phyloP scores from a whole-genome alignment of 1,140 invertebrate species.

The Platorchestia sp. region DNA sequence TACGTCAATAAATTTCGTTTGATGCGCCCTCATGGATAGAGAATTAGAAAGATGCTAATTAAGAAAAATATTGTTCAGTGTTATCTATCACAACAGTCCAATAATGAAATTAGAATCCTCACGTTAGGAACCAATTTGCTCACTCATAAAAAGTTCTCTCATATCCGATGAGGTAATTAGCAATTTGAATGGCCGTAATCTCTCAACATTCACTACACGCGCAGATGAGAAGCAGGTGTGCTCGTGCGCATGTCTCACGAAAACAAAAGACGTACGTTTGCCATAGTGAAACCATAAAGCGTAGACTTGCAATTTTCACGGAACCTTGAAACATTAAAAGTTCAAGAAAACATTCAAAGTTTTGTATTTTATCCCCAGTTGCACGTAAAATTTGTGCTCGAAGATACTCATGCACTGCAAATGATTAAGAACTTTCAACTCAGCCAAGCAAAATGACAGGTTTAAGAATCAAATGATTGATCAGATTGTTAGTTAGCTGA shows the following conservation, averaged over 20 bases:
- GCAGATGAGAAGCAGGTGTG: too few relatives aligned
- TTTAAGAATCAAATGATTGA: too few relatives aligned
- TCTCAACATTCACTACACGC: not conserved
- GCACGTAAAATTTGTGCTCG: too few relatives aligned
- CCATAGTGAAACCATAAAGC: not conserved
- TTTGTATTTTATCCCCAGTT: too few relatives aligned
- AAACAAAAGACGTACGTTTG: not conserved
- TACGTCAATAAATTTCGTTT: not conserved
- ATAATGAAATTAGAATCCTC: not conserved
- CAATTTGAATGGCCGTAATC: not conserved
- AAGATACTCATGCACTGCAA: too few relatives aligned
- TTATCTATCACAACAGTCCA: not conserved
- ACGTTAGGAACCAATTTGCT: not conserved
- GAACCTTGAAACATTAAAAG: not conserved
- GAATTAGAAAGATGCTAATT: not conserved
- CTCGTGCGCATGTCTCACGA: not conserved
- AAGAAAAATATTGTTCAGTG: not conserved
- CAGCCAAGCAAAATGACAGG: too few relatives aligned
- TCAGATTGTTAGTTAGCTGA: too few relatives aligned
- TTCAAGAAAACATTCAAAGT: too few relatives aligned
- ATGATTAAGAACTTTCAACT: too few relatives aligned
- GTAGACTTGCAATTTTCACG: not conserved
- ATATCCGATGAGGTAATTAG: not conserved
- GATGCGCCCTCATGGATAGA: not conserved
- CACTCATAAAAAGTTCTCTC: not conserved